These are phyloP conservation scores for Chrysoperla carnea DNA, from an alignment of 1,140 invertebrate genomes.

Conservation along the genomic window DNA sequence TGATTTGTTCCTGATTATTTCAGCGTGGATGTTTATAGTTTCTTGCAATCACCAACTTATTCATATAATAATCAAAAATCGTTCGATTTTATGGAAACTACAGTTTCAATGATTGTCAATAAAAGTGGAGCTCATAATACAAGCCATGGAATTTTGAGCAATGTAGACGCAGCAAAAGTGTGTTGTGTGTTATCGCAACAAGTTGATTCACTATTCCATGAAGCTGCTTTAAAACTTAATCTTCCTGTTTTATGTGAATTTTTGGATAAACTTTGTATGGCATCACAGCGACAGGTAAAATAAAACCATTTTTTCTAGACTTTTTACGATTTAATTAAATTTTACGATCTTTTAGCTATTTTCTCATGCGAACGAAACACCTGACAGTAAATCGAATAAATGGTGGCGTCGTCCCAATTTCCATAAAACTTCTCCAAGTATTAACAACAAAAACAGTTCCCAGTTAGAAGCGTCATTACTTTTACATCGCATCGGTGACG, in stretches of 20 bases:
- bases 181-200: slow-evolving; percentile 72
- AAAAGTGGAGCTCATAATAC: slow-evolving; percentile 38
- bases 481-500: slow-evolving; percentile 66
- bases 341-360: slow-evolving; percentile 9
- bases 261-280: slow-evolving; percentile 58
- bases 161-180: slow-evolving; percentile 67
- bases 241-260: slow-evolving; percentile 67
- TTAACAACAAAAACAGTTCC: no score
- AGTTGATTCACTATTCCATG: slow-evolving; percentile 68
- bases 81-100: slow-evolving; percentile 12
- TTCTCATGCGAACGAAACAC: slow-evolving; percentile 15
- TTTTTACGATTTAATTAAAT: background rate
- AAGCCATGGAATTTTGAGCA: slow-evolving; percentile 50
- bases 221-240: slow-evolving; percentile 74
- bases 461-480: slow-evolving; percentile 31
- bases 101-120: slow-evolving; percentile 42
- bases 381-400: slow-evolving; percentile 20
- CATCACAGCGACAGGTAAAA: slow-evolving; percentile 54
- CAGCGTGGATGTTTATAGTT: slow-evolving; percentile 67
- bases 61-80: slow-evolving; percentile 6
- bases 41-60: slow-evolving; percentile 45
- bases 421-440: no score
- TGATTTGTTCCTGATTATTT: slow-evolving; percentile 12
- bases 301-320: background rate
- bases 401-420: slow-evolving; percentile 24